phyloP scores from a whole-genome alignment of 2,797 vertebrate genomes.

The Chiloscyllium punctatum region DNA sequence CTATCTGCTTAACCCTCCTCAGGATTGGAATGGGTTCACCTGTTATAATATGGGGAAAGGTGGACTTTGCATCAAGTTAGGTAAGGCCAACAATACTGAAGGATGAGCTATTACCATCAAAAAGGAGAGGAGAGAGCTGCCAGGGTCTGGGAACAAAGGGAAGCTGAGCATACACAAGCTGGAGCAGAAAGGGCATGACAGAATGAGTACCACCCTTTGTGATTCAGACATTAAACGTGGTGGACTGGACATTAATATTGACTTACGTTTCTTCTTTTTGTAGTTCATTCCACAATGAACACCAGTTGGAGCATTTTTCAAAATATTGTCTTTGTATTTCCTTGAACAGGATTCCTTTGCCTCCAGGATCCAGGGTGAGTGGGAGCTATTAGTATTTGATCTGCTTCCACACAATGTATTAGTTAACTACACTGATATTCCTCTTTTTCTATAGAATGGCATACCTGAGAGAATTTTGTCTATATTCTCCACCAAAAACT shows the following conservation, averaged over 20 bases:
- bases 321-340: background rate
- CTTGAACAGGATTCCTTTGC: background rate
- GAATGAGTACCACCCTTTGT: background rate
- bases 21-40: background rate
- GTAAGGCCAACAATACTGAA: background rate
- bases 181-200: no score
- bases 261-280: background rate
- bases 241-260: background rate
- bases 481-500: constrained; percentile 69
- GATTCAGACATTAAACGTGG: background rate
- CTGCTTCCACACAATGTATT: background rate
- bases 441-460: background rate
- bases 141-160: background rate
- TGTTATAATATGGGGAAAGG: background rate
- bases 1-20: background rate
- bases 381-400: background rate
- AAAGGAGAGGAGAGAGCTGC: background rate
- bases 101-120: background rate
- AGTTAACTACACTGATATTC: background rate
- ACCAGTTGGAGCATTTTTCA: background rate
- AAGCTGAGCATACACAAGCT: background rate
- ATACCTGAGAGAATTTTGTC: constrained; percentile 80
- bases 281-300: background rate
- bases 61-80: background rate
- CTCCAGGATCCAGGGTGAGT: background rate